Conservation (phyloP, 2,888 invertebrate genomes). For the Leptinotarsa juncta region DNA sequence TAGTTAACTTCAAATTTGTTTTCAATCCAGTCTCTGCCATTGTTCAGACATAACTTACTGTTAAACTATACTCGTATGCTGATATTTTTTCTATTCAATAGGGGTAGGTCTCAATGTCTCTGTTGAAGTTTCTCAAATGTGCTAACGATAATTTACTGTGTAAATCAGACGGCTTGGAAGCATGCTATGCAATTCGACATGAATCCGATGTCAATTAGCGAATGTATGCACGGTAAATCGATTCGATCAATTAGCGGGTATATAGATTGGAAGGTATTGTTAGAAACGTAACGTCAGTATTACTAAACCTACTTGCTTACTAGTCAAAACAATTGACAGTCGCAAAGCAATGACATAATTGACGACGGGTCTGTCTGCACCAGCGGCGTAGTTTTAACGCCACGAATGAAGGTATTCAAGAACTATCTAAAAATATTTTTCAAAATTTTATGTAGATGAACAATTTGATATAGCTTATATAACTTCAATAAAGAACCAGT, state of each 20-base stretch:
- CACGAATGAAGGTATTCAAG: neutral
- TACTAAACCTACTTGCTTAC: slow-evolving; percentile 19
- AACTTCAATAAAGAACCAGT: too few relatives aligned
- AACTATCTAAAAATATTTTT: too few relatives aligned
- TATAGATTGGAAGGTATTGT: slow-evolving; percentile 18
- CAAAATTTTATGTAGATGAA: too few relatives aligned
- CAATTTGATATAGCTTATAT: too few relatives aligned
- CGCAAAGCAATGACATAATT: neutral
- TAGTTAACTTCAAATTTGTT: too few relatives aligned
- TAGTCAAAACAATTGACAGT: slow-evolving; percentile 22
- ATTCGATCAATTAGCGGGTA: slow-evolving; percentile 20
- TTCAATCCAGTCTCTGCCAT: too few relatives aligned
- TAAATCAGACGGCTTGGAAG: neutral
- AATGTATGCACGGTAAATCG: slow-evolving; percentile 13
- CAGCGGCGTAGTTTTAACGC: neutral
- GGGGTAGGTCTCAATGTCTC: too few relatives aligned
- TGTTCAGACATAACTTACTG: too few relatives aligned
- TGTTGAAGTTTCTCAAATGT: neutral
- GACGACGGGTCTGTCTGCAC: neutral
- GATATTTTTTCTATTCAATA: too few relatives aligned
- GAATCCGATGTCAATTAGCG: slow-evolving; percentile 5
- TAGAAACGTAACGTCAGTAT: slow-evolving; percentile 23
- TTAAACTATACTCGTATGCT: too few relatives aligned
- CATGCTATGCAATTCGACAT: neutral
- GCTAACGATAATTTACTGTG: neutral